phyloP scores from a whole-genome alignment of 2,888 invertebrate genomes.

The Diarsia rubi region DNA sequence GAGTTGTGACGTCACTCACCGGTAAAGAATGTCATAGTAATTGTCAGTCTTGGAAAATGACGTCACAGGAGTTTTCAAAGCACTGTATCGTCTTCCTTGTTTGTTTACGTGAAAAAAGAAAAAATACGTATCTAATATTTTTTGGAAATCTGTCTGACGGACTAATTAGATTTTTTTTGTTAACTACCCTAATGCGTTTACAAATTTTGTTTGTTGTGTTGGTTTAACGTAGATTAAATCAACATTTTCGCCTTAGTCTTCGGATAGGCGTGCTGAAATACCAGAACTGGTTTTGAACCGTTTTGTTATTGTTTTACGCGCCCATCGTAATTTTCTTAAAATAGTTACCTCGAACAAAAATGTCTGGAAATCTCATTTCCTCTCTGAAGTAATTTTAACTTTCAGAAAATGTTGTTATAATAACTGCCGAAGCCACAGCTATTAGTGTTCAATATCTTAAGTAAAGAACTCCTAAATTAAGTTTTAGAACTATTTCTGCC shows the following conservation, averaged over 20 bases:
- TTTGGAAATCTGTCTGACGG: too few relatives aligned
- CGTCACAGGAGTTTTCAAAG: too few relatives aligned
- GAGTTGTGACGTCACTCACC: too few relatives aligned
- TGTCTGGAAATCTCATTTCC: neutral
- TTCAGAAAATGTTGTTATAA: slow-evolving; percentile 35
- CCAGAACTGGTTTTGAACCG: neutral
- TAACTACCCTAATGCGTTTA: too few relatives aligned
- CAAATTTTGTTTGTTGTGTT: too few relatives aligned
- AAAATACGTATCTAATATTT: too few relatives aligned
- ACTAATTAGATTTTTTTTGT: too few relatives aligned
- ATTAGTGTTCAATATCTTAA: slow-evolving; percentile 41
- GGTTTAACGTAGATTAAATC: neutral
- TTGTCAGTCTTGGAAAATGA: too few relatives aligned
- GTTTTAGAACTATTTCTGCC: slow-evolving; percentile 39
- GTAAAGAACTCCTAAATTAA: slow-evolving; percentile 49
- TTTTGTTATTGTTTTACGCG: neutral
- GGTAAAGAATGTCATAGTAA: too few relatives aligned
- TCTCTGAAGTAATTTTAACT: slow-evolving; percentile 27
- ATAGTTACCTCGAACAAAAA: slow-evolving; percentile 13
- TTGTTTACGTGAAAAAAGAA: too few relatives aligned
- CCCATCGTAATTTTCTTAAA: neutral
- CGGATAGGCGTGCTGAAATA: neutral
- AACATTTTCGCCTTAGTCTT: neutral
- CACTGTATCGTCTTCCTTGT: too few relatives aligned
- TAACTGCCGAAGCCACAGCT: slow-evolving; percentile 42